phyloP scores from a whole-genome alignment of 2,113 vertebrate species.

The Gambusia affinis region DNA sequence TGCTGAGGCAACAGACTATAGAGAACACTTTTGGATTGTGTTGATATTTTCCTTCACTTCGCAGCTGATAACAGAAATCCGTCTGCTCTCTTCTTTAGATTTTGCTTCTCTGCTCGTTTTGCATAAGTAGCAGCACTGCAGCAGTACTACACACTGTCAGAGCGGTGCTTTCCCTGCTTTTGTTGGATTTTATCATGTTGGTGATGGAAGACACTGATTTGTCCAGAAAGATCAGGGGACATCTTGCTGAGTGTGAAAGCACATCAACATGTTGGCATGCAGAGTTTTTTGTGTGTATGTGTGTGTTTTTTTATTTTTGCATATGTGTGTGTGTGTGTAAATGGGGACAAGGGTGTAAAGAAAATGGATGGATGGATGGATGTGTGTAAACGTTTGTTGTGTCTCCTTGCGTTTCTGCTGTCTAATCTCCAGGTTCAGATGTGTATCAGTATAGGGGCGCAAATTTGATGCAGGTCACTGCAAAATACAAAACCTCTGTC shows the following conservation, averaged over 20 bases:
- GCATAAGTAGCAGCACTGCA: no score
- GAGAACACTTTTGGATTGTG: conserved; percentile 17
- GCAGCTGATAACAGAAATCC: conserved; percentile 35
- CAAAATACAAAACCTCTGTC: neutral
- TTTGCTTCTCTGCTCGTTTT: conserved; percentile 21
- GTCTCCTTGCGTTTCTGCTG: conserved; percentile 52
- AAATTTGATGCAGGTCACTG: conserved; percentile 12
- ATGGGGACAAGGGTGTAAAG: neutral
- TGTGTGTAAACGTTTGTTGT: conserved; percentile 48
- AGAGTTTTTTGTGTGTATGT: conserved; percentile 6
- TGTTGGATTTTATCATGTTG: conserved; percentile 33
- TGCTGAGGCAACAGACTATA: conserved; percentile 9
- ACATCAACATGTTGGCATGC: neutral
- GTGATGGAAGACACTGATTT: conserved; percentile 47
- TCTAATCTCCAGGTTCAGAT: conserved; percentile 58
- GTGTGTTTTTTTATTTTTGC: neutral
- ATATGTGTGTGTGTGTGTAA: neutral
- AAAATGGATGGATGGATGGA: no score
- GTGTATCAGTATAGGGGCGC: conserved; percentile 54
- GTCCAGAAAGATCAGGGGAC: conserved; percentile 7
- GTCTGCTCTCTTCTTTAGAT: conserved; percentile 40
- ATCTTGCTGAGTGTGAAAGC: conserved; percentile 18
- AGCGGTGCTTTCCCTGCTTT: conserved; percentile 22
- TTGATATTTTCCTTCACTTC: conserved; percentile 59
- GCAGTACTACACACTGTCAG: no score